Percentiles rank a stretch among this genome's conserved stretches.
Conservation (phyloP, 2,113 vertebrate genomes). For the Triplophysa rosa region DNA sequence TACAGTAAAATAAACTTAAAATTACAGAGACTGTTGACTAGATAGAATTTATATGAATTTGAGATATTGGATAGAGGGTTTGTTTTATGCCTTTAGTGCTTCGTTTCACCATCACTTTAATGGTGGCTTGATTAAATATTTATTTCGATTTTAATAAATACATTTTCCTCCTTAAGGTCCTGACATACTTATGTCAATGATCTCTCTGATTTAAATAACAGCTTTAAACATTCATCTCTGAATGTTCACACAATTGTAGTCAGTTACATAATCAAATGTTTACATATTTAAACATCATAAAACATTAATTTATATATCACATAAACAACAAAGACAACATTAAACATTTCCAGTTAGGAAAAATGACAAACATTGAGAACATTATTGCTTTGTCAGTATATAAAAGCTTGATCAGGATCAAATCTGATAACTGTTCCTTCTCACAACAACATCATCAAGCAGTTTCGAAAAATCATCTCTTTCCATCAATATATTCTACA, state of each 20-base stretch:
- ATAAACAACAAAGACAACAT: not conserved
- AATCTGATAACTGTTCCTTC: not conserved
- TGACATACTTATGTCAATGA: not conserved
- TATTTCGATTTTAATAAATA: conserved; percentile 23
- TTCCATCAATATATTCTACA: not conserved
- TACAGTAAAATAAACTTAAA: not conserved
- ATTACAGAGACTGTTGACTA: not conserved
- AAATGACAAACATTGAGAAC: conserved; percentile 42
- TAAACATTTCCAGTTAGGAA: not conserved
- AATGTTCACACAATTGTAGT: not conserved
- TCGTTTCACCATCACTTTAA: not conserved
- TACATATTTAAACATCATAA: not conserved
- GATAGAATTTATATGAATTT: not conserved
- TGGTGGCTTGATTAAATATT: conserved; percentile 16
- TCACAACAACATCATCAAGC: conserved; percentile 6
- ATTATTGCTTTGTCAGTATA: conserved; percentile 24
- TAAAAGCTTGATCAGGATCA: conserved; percentile 24
- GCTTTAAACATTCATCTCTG: not conserved
- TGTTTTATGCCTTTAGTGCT: conserved; percentile 23
- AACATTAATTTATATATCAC: conserved; percentile 8
- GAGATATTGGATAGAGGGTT: not conserved
- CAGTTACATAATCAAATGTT: conserved; percentile 31
- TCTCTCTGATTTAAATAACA: conserved; percentile 13
- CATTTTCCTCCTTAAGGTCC: not conserved
- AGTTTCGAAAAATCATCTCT: not conserved